Evolutionary conservation across 2,113 vertebrate genomes (phyloP).

Genomic region (Ceratotherium simum): DNA sequence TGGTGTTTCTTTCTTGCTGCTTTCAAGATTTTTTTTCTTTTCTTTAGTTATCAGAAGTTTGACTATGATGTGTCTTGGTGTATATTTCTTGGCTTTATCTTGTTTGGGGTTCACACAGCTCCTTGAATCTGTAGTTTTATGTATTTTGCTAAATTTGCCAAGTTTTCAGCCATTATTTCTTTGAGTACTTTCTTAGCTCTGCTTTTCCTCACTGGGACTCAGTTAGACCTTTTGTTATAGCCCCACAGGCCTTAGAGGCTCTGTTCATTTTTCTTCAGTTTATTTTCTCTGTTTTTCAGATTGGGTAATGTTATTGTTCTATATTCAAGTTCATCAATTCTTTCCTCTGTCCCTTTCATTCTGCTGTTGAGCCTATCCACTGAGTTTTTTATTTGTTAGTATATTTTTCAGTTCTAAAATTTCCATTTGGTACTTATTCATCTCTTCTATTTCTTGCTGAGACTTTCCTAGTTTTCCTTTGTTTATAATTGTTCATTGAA

Average conservation of each 20-base stretch:
- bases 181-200: background rate
- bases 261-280: background rate
- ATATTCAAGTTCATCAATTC: background rate
- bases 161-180: background rate
- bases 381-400: background rate
- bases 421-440: background rate
- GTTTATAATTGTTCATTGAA: background rate
- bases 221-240: background rate
- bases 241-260: background rate
- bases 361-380: background rate
- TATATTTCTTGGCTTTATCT: background rate
- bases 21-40: background rate
- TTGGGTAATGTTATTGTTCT: background rate
- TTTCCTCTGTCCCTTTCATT: background rate
- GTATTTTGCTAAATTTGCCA: conserved; percentile 14
- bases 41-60: background rate
- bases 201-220: background rate
- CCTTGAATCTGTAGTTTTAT: background rate
- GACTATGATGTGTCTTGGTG: background rate
- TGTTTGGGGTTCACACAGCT: background rate
- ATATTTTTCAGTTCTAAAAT: conserved; percentile 23
- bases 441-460: background rate
- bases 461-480: background rate
- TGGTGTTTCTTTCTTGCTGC: background rate
- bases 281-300: background rate